Percentiles rank a stretch among this genome's conserved stretches.
These are phyloP conservation scores for Ornithoptera priamus DNA, from an alignment of 2,888 invertebrate species.

Conservation along the genomic window DNA sequence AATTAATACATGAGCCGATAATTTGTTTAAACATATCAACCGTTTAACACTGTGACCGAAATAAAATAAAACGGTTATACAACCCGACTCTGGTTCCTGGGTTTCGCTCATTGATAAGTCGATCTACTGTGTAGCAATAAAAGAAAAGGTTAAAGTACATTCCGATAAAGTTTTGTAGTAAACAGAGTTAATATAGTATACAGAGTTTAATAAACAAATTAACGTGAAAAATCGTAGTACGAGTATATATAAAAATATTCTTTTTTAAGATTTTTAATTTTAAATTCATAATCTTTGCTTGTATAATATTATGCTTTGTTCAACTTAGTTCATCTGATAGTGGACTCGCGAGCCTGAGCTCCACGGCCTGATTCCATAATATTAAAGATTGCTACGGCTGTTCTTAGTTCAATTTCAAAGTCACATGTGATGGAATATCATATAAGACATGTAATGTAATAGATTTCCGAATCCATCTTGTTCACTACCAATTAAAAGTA, in stretches of 20 bases:
- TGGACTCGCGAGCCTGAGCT: too few relatives aligned
- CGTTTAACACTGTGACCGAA: not conserved
- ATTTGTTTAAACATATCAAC: not conserved
- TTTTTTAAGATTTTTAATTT: not conserved
- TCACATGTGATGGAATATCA: too few relatives aligned
- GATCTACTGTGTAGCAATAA: not conserved
- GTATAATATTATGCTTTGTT: not conserved
- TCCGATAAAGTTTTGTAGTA: constrained; percentile 1
- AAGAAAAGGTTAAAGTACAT: constrained; percentile 6
- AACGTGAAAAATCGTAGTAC: not conserved
- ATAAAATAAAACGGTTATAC: not conserved
- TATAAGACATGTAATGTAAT: too few relatives aligned
- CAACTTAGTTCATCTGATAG: too few relatives aligned
- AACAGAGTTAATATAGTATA: not conserved
- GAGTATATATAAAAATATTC: too few relatives aligned
- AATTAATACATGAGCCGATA: not conserved
- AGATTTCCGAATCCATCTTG: too few relatives aligned
- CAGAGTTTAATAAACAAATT: not conserved
- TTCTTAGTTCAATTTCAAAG: too few relatives aligned
- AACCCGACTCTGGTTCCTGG: too few relatives aligned
- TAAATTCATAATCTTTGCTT: not conserved
- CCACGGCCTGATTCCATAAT: too few relatives aligned
- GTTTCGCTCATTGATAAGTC: not conserved
- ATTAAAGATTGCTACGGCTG: too few relatives aligned
- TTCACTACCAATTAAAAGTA: too few relatives aligned